Evolutionary conservation across 2,113 vertebrate genomes (phyloP).

Genomic region (Gobius niger): DNA sequence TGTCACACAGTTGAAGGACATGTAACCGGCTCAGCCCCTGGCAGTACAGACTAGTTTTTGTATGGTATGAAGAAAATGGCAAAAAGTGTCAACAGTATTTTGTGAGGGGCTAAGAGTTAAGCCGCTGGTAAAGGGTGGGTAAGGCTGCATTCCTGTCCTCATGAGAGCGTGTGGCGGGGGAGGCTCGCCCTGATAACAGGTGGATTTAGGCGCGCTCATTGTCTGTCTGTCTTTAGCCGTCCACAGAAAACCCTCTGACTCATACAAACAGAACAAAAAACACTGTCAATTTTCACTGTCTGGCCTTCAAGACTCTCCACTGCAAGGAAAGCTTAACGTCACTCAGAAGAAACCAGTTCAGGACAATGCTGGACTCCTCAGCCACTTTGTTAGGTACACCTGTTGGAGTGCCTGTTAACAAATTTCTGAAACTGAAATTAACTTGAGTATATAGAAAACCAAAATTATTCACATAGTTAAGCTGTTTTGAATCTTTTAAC

Average conservation of each 20-base stretch:
- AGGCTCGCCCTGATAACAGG: slow-evolving; percentile 70
- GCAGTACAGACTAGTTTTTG: slow-evolving; percentile 49
- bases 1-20: background rate
- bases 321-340: slow-evolving; percentile 26
- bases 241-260: slow-evolving; percentile 36
- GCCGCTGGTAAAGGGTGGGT: slow-evolving; percentile 46
- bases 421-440: too few relatives aligned
- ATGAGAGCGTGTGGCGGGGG: slow-evolving; percentile 42
- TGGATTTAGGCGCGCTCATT: slow-evolving; percentile 70
- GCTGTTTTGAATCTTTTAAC: too few relatives aligned
- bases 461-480: too few relatives aligned
- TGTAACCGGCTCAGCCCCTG: slow-evolving; percentile 20
- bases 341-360: slow-evolving; percentile 31
- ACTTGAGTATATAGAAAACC: too few relatives aligned
- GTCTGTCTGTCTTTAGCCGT: slow-evolving; percentile 44
- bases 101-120: slow-evolving; percentile 53
- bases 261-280: slow-evolving; percentile 31
- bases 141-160: slow-evolving; percentile 61
- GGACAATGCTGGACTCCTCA: slow-evolving; percentile 9
- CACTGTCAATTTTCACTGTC: slow-evolving; percentile 42
- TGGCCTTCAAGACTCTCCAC: slow-evolving; percentile 39
- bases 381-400: background rate
- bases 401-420: too few relatives aligned
- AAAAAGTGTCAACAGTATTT: slow-evolving; percentile 38
- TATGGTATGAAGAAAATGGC: slow-evolving; percentile 40